A percentile compares a stretch with the other conserved stretches of the same genome.
Evolutionary conservation across 1,140 invertebrate genomes (phyloP).

Genomic region (Drosophila obscura): DNA sequence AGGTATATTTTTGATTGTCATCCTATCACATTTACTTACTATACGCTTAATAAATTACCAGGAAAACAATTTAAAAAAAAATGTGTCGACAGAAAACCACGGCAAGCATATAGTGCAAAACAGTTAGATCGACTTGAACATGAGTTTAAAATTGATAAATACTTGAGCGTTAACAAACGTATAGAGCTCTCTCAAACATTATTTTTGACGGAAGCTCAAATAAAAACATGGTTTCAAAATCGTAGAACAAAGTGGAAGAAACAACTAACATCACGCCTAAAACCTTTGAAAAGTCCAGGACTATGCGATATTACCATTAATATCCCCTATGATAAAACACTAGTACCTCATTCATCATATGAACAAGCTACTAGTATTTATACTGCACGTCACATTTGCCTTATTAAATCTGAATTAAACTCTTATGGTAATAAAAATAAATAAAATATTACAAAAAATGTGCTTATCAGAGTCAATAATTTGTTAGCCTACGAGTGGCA

Average conservation of each 20-base stretch:
- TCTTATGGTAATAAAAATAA: too few species aligned
- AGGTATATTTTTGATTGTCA: conserved; percentile 7
- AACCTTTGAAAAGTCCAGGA: conserved; percentile 94
- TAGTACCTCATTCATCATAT: too few species aligned
- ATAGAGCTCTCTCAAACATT: conserved; percentile 95
- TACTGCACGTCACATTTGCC: too few species aligned
- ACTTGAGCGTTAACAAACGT: conserved; percentile 96
- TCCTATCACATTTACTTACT: not conserved
- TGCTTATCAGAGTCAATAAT: too few species aligned
- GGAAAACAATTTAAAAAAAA: conserved; percentile 92
- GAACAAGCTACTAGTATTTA: too few species aligned
- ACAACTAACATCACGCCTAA: conserved; percentile 93
- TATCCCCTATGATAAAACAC: conserved; percentile 1
- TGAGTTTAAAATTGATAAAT: conserved; percentile 98
- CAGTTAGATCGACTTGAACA: conserved; percentile 95
- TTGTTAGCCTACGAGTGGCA: too few species aligned
- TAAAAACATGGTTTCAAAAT: conserved; percentile 99
- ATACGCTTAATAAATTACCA: not conserved
- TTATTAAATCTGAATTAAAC: too few species aligned
- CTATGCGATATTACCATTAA: conserved; percentile 86
- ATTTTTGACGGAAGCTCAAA: conserved; percentile 96
- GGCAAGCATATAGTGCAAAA: conserved; percentile 97
- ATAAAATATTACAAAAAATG: too few species aligned
- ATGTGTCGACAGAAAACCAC: conserved; percentile 94
- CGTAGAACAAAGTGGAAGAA: conserved; percentile 98